These are phyloP conservation scores for Heterodera carotae DNA, from an alignment of 1,140 invertebrate species.

Conservation along the genomic window DNA sequence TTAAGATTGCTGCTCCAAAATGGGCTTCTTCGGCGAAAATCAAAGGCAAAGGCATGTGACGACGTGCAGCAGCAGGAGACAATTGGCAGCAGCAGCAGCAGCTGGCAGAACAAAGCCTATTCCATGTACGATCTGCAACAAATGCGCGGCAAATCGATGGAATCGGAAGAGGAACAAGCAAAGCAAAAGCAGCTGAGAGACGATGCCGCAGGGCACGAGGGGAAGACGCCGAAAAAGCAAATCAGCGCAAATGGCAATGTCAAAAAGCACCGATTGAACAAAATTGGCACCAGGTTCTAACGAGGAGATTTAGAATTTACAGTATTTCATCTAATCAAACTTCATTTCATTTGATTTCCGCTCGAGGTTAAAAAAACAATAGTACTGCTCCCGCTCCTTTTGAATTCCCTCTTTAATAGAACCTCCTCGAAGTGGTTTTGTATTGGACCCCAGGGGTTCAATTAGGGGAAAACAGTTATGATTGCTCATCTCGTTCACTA, in stretches of 20 bases:
- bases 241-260: background rate
- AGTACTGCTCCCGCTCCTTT: too few relatives aligned
- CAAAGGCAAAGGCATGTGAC: too few relatives aligned
- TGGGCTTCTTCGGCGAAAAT: background rate
- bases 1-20: background rate
- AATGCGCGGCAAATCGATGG: conserved; percentile 11
- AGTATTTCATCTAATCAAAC: too few relatives aligned
- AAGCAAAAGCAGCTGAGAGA: background rate
- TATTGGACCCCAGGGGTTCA: too few relatives aligned
- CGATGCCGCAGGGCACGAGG: background rate
- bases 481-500: background rate
- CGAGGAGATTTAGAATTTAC: too few relatives aligned
- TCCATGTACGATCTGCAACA: conserved; percentile 31
- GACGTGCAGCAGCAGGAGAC: too few relatives aligned
- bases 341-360: too few relatives aligned
- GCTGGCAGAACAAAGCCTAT: conserved; percentile 15
- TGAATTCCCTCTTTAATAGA: too few relatives aligned
- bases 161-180: background rate
- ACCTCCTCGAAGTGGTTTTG: too few relatives aligned
- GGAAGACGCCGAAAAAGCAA: background rate
- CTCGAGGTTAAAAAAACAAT: too few relatives aligned
- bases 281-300: background rate
- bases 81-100: background rate
- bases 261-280: background rate
- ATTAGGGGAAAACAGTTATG: too few relatives aligned